phyloP scores from a whole-genome alignment of 2,888 invertebrate genomes.

The Hoplodrina blanda region DNA sequence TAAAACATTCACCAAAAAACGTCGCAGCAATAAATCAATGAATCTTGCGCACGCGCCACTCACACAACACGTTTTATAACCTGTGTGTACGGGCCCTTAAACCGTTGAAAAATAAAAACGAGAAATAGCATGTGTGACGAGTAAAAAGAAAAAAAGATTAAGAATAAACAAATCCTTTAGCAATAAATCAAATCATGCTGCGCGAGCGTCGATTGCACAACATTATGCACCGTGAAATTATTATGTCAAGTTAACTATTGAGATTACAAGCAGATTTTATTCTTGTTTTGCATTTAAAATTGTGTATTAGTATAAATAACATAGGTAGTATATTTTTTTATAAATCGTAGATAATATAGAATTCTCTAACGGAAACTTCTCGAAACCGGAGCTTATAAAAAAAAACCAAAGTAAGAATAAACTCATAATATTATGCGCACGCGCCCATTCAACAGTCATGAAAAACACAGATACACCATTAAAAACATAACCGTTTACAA shows the following conservation, averaged over 20 bases:
- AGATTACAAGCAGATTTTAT: slow-evolving; percentile 1
- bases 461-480: neutral
- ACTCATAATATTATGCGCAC: slow-evolving; percentile 21
- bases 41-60: slow-evolving; percentile 30
- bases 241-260: slow-evolving; percentile 21
- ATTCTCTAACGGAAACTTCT: too few relatives aligned
- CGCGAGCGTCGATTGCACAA: slow-evolving; percentile 44
- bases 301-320: neutral
- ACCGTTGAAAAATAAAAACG: neutral
- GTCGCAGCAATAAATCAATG: slow-evolving; percentile 33
- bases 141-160: slow-evolving; percentile 7
- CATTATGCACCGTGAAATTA: slow-evolving; percentile 31
- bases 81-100: slow-evolving; percentile 5
- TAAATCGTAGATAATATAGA: neutral
- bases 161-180: slow-evolving; percentile 17
- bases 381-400: too few relatives aligned
- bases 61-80: neutral
- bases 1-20: neutral
- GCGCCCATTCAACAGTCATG: neutral
- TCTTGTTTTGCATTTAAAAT: neutral
- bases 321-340: slow-evolving; percentile 4
- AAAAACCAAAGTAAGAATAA: slow-evolving; percentile 16
- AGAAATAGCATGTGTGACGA: neutral
- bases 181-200: slow-evolving; percentile 47
- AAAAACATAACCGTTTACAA: slow-evolving; percentile 16